Percentiles rank a stretch among this genome's conserved stretches.
Conservation (phyloP, 2,113 vertebrate genomes). For the Microtus montanus region DNA sequence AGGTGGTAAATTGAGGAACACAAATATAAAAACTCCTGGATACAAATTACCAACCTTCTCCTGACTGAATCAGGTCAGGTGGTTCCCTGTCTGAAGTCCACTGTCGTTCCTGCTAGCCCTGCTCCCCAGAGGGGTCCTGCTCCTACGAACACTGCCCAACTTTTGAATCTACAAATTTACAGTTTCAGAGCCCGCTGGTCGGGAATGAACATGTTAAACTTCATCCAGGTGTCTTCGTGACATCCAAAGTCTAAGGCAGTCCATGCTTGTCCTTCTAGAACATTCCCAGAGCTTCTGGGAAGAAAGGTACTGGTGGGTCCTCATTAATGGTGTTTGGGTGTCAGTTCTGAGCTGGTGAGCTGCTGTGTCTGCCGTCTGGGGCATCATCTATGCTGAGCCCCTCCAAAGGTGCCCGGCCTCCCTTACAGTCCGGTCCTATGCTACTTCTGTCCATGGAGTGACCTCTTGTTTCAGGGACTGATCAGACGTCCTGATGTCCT, state of each 20-base stretch:
- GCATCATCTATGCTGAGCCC: neutral
- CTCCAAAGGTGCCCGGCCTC: neutral
- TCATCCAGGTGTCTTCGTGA: neutral
- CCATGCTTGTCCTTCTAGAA: neutral
- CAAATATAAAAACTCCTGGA: neutral
- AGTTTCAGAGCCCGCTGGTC: neutral
- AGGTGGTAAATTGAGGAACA: neutral
- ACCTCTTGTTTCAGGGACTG: neutral
- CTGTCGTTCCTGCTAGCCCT: neutral
- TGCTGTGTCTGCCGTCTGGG: neutral
- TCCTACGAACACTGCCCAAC: neutral
- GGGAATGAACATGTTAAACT: neutral
- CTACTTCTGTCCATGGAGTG: neutral
- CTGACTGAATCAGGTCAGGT: neutral
- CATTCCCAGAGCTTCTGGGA: neutral
- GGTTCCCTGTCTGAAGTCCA: neutral
- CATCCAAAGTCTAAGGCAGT: neutral
- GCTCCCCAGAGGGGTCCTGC: neutral
- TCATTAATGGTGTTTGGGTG: neutral
- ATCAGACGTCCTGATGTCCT: neutral
- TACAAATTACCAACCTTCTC: neutral
- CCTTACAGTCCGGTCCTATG: neutral
- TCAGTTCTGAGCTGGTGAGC: neutral
- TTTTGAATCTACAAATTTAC: neutral
- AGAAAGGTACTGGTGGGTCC: neutral